A percentile compares a stretch with the other conserved stretches of the same genome.
Evolutionary conservation across 2,113 vertebrate genomes (phyloP).

Genomic region (Corythornis madagascariensis): DNA sequence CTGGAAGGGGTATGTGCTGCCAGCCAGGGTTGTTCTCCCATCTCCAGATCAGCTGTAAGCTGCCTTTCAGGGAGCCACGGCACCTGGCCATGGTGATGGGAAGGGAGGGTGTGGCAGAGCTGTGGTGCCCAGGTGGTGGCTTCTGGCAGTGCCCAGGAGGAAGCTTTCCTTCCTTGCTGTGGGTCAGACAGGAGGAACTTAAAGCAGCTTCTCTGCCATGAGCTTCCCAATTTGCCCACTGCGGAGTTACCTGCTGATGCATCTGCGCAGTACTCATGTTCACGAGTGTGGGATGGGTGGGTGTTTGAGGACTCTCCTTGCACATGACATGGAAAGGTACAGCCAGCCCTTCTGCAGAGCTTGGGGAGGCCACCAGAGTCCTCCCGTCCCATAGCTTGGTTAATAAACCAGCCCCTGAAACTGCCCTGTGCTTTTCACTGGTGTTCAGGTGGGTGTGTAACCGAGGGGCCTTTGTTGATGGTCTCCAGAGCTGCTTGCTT

Average conservation of each 20-base stretch:
- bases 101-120: neutral
- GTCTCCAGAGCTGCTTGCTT: neutral
- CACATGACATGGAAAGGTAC: neutral
- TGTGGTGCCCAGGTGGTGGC: neutral
- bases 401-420: no score
- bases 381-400: neutral
- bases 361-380: no score
- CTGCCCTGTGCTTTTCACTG: neutral
- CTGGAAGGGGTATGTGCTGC: neutral
- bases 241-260: fast-evolving
- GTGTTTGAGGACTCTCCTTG: neutral
- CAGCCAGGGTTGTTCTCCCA: fast-evolving
- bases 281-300: fast-evolving
- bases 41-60: neutral
- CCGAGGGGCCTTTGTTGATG: fast-evolving
- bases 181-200: neutral
- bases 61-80: fast-evolving
- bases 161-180: neutral
- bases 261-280: neutral
- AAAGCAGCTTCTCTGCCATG: neutral
- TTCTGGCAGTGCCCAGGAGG: neutral
- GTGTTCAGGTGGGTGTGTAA: neutral
- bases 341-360: neutral
- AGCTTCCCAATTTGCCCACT: neutral
- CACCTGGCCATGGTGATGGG: fast-evolving